Evolutionary conservation across 2,888 invertebrate species (phyloP), one percentile per base, ranked within the genome.

Genomic region (Phlogophora meticulosa): DNA sequence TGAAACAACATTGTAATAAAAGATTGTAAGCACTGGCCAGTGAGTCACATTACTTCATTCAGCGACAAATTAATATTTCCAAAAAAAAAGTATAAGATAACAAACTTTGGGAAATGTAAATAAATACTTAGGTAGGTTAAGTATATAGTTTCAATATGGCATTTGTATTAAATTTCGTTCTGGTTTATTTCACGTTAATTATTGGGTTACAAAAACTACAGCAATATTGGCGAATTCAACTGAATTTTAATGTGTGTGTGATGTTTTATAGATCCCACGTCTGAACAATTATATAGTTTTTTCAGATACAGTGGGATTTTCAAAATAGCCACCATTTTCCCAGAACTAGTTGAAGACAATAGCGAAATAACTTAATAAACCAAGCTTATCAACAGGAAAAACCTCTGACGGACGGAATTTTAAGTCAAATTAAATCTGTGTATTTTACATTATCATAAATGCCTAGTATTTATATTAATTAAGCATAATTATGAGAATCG

Each of bases 121-220:
- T 69, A 58, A 59, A 40, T 58, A n/a, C n/a, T n/a, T n/a, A n/a
- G n/a, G n/a, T n/a, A 51, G 58, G 51, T 66, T 61, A 43, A 45
- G 61, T 75, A 43, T 58, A 64, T 43, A 75, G 67, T 72, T 75
- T 62, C 79, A 61, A 75, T 40, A 53, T 52, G 56, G 45, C 45
- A 66, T 49, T 57, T 38, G 51, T 75, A 64, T 72, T 58, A 5
- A 57, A 72, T 74, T 57, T 57, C 77, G 34, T 59, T 56, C 36
- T 48, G 53, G 49, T 75, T 51, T 42, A 72, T 67, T 67, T 67
- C 51, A 56, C 46, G 58, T 22, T 5, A 52, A 76, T 55, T 72
- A 77, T 66, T 71, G 32, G 60, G 62, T 57, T 60, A 45, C 32
- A 28, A 51, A 56, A 59, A 58, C 51, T 51, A 52, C 20, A 61